Percentiles rank a stretch among this genome's conserved stretches.
Evolutionary conservation across 2,888 invertebrate species (phyloP).

Genomic region (Baronia brevicornis): DNA sequence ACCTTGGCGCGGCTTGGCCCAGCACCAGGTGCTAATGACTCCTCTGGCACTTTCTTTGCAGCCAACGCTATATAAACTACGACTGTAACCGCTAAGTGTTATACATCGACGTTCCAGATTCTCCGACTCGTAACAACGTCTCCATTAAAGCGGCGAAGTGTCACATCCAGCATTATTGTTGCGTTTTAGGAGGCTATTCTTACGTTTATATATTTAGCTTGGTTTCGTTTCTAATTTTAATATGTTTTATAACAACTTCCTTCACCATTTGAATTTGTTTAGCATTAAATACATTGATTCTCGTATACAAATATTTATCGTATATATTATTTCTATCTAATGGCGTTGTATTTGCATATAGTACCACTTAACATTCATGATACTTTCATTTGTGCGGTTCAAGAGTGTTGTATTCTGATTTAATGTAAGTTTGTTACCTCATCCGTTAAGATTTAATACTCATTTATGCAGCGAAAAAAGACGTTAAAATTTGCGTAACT

Average conservation of each 20-base stretch:
- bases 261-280: no score
- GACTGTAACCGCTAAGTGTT: neutral
- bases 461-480: conserved; percentile 4
- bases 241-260: no score
- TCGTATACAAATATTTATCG: neutral
- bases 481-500: conserved; percentile 2
- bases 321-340: conserved; percentile 4
- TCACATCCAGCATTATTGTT: no score
- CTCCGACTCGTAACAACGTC: neutral
- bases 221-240: no score
- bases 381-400: conserved; percentile 6
- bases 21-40: conserved; percentile 66
- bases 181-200: no score
- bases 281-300: no score
- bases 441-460: conserved; percentile 9
- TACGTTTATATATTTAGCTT: no score
- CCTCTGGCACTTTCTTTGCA: conserved; percentile 63
- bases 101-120: conserved; percentile 1
- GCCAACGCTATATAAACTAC: conserved; percentile 24
- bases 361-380: neutral
- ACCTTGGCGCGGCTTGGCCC: conserved; percentile 69
- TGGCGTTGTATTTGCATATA: conserved; percentile 2
- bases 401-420: no score
- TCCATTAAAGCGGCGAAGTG: conserved; percentile 1
- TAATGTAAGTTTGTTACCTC: conserved; percentile 8